Evolutionary conservation across 1,140 invertebrate species (phyloP).

Genomic region (Zaprionus camerounensis): DNA sequence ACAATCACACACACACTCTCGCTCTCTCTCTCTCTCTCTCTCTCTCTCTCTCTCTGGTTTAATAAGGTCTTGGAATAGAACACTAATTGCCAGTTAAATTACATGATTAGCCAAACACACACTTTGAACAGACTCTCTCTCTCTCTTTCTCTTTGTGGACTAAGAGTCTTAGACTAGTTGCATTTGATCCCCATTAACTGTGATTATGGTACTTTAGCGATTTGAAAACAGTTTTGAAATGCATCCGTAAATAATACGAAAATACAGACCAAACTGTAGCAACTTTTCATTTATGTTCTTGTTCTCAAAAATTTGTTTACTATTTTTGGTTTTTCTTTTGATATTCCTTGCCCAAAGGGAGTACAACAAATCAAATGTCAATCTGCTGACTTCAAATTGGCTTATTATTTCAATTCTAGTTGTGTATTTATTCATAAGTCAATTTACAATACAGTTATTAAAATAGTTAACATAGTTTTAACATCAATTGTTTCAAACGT

Average conservation of each 20-base stretch:
- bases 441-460: neutral
- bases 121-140: neutral
- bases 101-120: neutral
- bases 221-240: constrained; percentile 15
- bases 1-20: constrained; percentile 18
- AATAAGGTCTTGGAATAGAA: constrained; percentile 24
- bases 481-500: neutral
- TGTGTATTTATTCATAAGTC: neutral
- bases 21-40: constrained; percentile 17
- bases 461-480: neutral
- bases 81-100: neutral
- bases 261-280: constrained; percentile 9
- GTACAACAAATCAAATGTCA: no score
- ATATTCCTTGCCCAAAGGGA: no score
- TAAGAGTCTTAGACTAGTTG: neutral
- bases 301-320: neutral
- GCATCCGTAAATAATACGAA: constrained; percentile 20
- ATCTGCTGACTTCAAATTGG: neutral
- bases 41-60: constrained; percentile 20
- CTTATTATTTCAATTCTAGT: neutral
- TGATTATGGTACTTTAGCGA: neutral
- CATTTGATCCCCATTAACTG: constrained; percentile 2
- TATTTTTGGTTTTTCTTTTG: neutral
- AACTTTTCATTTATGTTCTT: neutral
- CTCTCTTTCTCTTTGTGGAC: neutral